Conservation (phyloP, 2,888 invertebrate species). For the Morpho achilles region DNA sequence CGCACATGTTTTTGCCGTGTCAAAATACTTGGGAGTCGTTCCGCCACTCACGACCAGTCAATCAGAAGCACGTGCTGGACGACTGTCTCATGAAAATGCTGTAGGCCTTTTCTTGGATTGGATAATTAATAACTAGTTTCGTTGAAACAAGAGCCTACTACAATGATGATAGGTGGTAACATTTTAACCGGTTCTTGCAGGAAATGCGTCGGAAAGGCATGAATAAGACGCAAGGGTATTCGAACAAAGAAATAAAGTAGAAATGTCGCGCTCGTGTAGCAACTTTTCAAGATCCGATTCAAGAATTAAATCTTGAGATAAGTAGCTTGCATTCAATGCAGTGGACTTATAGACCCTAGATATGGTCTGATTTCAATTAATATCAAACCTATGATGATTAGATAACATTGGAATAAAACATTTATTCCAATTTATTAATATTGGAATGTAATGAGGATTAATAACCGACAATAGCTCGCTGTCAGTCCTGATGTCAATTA, state of each 20-base stretch:
- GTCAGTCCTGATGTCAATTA: conserved; percentile 3
- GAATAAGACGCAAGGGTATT: conserved; percentile 25
- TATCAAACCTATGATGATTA: conserved; percentile 2
- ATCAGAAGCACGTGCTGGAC: conserved; percentile 60
- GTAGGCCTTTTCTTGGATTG: conserved; percentile 47
- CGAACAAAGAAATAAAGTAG: conserved; percentile 22
- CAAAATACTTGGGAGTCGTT: conserved; percentile 70
- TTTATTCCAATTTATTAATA: conserved; percentile 3
- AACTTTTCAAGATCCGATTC: conserved; percentile 14
- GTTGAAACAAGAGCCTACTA: conserved; percentile 36
- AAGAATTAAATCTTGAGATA: conserved; percentile 4
- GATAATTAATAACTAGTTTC: conserved; percentile 50
- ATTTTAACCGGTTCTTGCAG: conserved; percentile 48
- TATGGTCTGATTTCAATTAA: conserved; percentile 5
- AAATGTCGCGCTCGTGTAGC: conserved; percentile 11
- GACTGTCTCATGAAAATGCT: conserved; percentile 50
- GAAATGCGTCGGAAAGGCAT: conserved; percentile 34
- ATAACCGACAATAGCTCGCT: not conserved
- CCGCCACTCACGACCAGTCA: conserved; percentile 61
- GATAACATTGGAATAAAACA: conserved; percentile 3
- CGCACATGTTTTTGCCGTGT: conserved; percentile 60
- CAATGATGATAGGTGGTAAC: conserved; percentile 35
- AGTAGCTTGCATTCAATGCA: conserved; percentile 8
- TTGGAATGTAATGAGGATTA: not conserved
- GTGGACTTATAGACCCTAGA: conserved; percentile 2